These are phyloP conservation scores for Anastrepha obliqua DNA, from an alignment of 1,140 invertebrate genomes.

Conservation along the genomic window DNA sequence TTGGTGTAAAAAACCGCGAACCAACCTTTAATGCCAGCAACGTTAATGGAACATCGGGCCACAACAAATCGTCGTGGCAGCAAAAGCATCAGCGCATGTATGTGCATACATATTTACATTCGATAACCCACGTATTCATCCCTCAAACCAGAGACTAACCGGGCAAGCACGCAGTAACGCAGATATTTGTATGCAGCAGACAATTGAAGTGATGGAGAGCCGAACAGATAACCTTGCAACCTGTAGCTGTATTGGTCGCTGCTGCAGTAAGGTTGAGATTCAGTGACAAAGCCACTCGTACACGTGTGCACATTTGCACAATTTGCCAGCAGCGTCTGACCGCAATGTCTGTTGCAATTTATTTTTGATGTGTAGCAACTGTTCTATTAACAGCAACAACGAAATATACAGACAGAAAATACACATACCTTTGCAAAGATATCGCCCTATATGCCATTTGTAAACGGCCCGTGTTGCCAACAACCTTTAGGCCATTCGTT, in stretches of 20 bases:
- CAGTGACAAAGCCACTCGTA: not conserved
- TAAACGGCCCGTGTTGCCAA: not conserved
- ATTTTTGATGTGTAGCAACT: constrained; percentile 32
- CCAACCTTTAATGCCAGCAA: constrained; percentile 40
- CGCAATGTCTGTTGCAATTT: constrained; percentile 38
- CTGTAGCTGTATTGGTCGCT: not conserved
- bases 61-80: constrained; percentile 25
- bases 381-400: constrained; percentile 22
- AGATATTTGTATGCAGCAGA: not conserved
- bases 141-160: not conserved
- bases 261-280: not conserved
- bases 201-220: not conserved
- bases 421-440: too few relatives aligned
- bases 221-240: constrained; percentile 8
- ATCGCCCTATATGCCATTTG: not conserved
- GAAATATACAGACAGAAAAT: not conserved
- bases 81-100: not conserved
- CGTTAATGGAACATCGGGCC: constrained; percentile 38
- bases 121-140: not conserved
- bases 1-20: constrained; percentile 15
- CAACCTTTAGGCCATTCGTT: not conserved
- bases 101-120: not conserved
- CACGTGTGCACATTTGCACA: constrained; percentile 1
- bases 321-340: constrained; percentile 21
- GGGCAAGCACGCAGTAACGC: not conserved